A percentile compares a stretch with the other conserved stretches of the same genome.
phyloP scores from a whole-genome alignment of 2,888 invertebrate species.

The Agrilus cyanescens region DNA sequence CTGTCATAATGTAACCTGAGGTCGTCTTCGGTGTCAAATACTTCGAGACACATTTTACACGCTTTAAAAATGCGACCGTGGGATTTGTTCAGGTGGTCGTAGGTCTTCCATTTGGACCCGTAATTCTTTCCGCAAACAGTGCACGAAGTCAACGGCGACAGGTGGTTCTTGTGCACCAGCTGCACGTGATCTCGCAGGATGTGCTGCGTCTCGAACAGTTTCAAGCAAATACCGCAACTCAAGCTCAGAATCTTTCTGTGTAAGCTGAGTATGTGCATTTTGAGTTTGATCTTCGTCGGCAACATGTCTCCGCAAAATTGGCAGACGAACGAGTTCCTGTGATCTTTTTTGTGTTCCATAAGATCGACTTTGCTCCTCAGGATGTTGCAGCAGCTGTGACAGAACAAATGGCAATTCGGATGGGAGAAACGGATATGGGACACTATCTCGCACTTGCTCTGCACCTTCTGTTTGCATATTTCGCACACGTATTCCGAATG shows the following conservation, averaged over 20 bases:
- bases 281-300: slow-evolving; percentile 44
- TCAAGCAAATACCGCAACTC: slow-evolving; percentile 45
- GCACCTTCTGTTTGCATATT: slow-evolving; percentile 40
- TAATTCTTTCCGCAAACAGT: slow-evolving; percentile 48
- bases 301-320: slow-evolving; percentile 47
- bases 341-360: slow-evolving; percentile 40
- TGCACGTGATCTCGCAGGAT: slow-evolving; percentile 44
- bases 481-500: slow-evolving; percentile 43
- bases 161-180: slow-evolving; percentile 37
- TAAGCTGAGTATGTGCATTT: slow-evolving; percentile 45
- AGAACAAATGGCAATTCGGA: slow-evolving; percentile 41
- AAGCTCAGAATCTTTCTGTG: slow-evolving; percentile 44
- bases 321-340: slow-evolving; percentile 41
- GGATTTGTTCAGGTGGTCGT: slow-evolving; percentile 46
- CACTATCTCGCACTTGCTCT: slow-evolving; percentile 45
- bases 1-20: slow-evolving; percentile 39
- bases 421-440: slow-evolving; percentile 45
- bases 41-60: slow-evolving; percentile 46
- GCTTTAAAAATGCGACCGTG: slow-evolving; percentile 45
- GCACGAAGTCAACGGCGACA: slow-evolving; percentile 41
- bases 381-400: slow-evolving; percentile 41
- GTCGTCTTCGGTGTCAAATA: slow-evolving; percentile 41
- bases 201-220: slow-evolving; percentile 42
- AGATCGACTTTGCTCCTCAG: slow-evolving; percentile 41
- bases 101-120: slow-evolving; percentile 46